Conservation (phyloP, 2,113 vertebrate genomes). For the Sula dactylatra region DNA sequence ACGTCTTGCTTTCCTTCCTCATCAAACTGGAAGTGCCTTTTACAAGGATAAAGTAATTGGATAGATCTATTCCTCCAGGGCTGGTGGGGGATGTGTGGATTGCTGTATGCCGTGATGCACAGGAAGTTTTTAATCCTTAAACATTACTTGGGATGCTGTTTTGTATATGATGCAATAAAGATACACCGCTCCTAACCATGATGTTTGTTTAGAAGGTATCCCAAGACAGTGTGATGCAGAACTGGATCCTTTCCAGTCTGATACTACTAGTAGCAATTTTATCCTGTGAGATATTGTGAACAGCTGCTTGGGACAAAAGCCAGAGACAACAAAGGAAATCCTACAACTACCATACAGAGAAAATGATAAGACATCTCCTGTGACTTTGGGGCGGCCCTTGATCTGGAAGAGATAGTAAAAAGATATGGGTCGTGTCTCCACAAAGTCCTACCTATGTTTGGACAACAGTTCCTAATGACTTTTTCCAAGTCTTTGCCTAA, state of each 20-base stretch:
- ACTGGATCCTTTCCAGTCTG: neutral
- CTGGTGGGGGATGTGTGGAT: rapidly evolving
- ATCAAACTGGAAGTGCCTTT: neutral
- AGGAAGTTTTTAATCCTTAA: neutral
- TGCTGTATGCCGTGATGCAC: neutral
- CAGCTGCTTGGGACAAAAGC: neutral
- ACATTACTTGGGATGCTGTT: neutral
- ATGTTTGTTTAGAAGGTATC: neutral
- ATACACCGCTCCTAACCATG: neutral
- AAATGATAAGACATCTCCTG: neutral
- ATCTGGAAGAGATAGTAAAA: neutral
- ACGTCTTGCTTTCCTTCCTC: neutral
- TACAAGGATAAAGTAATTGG: neutral
- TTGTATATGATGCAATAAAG: neutral
- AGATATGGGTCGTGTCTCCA: neutral
- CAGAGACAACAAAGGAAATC: neutral
- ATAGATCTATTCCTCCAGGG: neutral
- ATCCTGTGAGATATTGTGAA: neutral
- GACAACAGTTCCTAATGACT: neutral
- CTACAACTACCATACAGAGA: neutral
- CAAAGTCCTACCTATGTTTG: neutral
- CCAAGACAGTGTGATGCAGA: neutral
- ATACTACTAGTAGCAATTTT: neutral
- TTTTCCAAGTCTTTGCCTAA: neutral
- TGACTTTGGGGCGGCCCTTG: neutral